Conservation (phyloP, 2,797 vertebrate species). For the Gadopsis marmoratus region DNA sequence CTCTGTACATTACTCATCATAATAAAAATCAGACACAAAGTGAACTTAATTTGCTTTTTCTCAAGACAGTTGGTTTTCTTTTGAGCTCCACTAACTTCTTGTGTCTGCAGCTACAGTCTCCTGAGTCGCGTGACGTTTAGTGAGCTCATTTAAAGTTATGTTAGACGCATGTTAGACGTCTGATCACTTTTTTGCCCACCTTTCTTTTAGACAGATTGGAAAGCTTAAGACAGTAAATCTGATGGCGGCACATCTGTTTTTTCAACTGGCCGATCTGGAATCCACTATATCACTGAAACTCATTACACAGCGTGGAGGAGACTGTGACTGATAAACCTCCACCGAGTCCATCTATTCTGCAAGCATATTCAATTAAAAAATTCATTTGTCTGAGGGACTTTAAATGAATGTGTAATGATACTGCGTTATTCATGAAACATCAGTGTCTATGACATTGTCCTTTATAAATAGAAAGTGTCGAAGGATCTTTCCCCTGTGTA, state of each 20-base stretch:
- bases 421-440: constrained; percentile 66
- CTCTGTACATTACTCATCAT: constrained; percentile 23
- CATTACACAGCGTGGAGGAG: constrained; percentile 47
- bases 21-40: constrained; percentile 11
- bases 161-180: constrained; percentile 15
- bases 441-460: constrained; percentile 44
- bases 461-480: constrained; percentile 46
- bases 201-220: constrained; percentile 32
- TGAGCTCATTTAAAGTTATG: constrained; percentile 8
- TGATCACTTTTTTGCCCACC: constrained; percentile 4
- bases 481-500: neutral
- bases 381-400: constrained; percentile 60
- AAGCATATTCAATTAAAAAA: constrained; percentile 71
- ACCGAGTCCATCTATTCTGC: constrained; percentile 55
- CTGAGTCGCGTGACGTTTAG: neutral
- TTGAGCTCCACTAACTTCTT: neutral
- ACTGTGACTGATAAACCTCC: constrained; percentile 61
- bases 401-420: constrained; percentile 67
- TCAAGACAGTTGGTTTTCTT: neutral
- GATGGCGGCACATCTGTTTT: constrained; percentile 57
- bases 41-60: constrained; percentile 9
- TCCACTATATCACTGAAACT: constrained; percentile 40
- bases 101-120: neutral
- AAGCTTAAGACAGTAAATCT: constrained; percentile 20
- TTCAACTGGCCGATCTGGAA: constrained; percentile 41